phyloP scores from a whole-genome alignment of 1,140 invertebrate genomes.

The Achroia grisella region DNA sequence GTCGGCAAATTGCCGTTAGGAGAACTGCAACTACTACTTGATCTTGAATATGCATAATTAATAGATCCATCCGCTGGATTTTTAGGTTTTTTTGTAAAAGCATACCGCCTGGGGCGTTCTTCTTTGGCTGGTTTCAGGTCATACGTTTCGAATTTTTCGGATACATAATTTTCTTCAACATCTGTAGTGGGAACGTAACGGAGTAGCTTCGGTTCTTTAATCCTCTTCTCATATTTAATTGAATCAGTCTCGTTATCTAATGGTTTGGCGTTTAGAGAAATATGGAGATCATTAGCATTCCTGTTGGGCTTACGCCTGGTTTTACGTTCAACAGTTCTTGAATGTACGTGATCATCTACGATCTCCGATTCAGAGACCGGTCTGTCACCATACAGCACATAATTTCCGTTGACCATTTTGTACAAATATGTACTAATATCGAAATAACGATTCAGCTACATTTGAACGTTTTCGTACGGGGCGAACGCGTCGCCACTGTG shows the following conservation, averaged over 20 bases:
- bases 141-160: constrained; percentile 58
- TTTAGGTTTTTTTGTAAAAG: constrained; percentile 60
- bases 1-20: constrained; percentile 54
- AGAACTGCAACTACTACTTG: constrained; percentile 59
- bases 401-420: constrained; percentile 67
- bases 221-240: constrained; percentile 59
- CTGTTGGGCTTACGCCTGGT: constrained; percentile 41
- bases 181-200: constrained; percentile 60
- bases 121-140: constrained; percentile 44
- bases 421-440: too few relatives aligned
- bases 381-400: constrained; percentile 58
- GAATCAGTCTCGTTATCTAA: constrained; percentile 65
- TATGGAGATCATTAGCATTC: constrained; percentile 46
- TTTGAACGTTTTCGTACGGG: neutral
- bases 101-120: constrained; percentile 41
- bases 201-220: constrained; percentile 52
- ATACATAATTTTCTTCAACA: constrained; percentile 49
- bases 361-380: constrained; percentile 58
- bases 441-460: neutral
- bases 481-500: neutral
- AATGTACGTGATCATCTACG: constrained; percentile 55
- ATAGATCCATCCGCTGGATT: constrained; percentile 60
- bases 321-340: constrained; percentile 50
- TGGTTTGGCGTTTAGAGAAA: constrained; percentile 35
- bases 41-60: constrained; percentile 59